These are phyloP conservation scores for Pantherophis alleghaniensis DNA, from an alignment of 2,797 vertebrate genomes.

Conservation along the genomic window DNA sequence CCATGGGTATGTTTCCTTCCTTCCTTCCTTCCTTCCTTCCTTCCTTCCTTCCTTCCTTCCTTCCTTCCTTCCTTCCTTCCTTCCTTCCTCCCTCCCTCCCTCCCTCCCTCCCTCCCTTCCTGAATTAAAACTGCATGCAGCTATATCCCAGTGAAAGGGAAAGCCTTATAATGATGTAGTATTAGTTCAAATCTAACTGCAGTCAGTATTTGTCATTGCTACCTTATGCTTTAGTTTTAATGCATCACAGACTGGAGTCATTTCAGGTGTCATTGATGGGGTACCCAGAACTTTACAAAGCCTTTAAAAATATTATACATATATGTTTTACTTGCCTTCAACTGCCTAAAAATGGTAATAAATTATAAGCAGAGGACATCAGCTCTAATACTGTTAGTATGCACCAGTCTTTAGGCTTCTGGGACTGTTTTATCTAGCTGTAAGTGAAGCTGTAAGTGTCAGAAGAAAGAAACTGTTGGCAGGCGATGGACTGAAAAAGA, in stretches of 20 bases:
- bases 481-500: constrained; percentile 54
- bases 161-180: background rate
- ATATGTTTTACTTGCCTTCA: background rate
- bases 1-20: background rate
- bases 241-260: background rate
- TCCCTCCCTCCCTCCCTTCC: too few species aligned
- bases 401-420: background rate
- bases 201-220: background rate
- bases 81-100: too few species aligned
- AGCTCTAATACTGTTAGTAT: background rate
- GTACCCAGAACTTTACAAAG: background rate
- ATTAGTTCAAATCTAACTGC: background rate
- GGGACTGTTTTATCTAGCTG: constrained; percentile 60
- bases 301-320: background rate
- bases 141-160: background rate
- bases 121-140: background rate
- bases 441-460: constrained; percentile 55
- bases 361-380: background rate
- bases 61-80: background rate
- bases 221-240: background rate
- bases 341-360: background rate
- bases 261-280: background rate
- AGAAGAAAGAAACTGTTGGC: constrained; percentile 57
- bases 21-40: background rate
- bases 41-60: too few species aligned